phyloP scores from a whole-genome alignment of 2,113 vertebrate species.

The Strigops habroptila region DNA sequence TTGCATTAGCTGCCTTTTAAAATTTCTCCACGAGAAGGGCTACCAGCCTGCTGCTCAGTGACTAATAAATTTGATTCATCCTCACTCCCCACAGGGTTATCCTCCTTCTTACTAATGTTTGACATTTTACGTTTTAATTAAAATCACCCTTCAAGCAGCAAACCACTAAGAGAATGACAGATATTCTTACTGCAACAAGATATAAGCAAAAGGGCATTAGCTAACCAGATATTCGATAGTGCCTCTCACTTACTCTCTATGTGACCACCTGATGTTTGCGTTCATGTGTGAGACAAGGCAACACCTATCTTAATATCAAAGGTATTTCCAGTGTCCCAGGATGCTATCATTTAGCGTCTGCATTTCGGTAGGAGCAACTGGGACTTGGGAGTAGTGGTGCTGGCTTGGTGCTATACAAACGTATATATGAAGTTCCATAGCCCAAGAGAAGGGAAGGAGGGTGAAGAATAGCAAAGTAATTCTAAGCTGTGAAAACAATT shows the following conservation, averaged over 20 bases:
- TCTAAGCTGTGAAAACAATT: neutral
- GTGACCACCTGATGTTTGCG: neutral
- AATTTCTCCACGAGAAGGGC: slow-evolving; percentile 54
- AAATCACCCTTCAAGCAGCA: slow-evolving; percentile 69
- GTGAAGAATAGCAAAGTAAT: neutral
- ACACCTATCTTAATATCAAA: neutral
- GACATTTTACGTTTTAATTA: slow-evolving; percentile 77
- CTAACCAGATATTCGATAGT: neutral
- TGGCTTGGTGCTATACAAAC: neutral
- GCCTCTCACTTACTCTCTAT: neutral
- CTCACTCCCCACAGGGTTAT: slow-evolving; percentile 55
- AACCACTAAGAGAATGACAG: slow-evolving; percentile 62
- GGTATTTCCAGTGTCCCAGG: neutral
- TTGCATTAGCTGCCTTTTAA: slow-evolving; percentile 28
- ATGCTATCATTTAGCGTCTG: neutral
- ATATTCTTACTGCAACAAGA: slow-evolving; percentile 60
- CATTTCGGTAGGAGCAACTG: neutral
- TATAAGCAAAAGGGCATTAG: slow-evolving; percentile 47
- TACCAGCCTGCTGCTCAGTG: slow-evolving; percentile 67
- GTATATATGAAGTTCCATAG: neutral
- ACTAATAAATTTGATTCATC: slow-evolving; percentile 72
- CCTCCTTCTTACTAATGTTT: slow-evolving; percentile 70
- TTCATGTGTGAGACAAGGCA: neutral
- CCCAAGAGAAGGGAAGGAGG: neutral
- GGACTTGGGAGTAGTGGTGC: fast-evolving